phyloP scores from a whole-genome alignment of 1,140 invertebrate genomes.

The Megalonaias nervosa region DNA sequence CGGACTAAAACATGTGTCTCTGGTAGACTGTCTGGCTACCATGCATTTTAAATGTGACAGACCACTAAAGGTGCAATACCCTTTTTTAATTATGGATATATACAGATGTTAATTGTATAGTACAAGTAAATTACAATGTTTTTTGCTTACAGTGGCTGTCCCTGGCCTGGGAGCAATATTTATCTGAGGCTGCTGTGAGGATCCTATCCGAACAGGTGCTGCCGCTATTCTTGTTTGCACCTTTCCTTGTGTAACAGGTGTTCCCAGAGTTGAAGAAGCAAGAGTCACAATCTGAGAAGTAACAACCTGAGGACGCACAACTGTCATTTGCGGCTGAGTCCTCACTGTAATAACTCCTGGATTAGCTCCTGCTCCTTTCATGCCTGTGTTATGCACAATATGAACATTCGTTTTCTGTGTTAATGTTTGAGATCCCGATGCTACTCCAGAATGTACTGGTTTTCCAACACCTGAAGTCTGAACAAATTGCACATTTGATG shows the following conservation, averaged over 20 bases:
- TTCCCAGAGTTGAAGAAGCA: background rate
- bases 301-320: constrained; percentile 33
- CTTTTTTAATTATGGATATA: too few relatives aligned
- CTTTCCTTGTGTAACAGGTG: constrained; percentile 31
- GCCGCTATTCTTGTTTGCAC: constrained; percentile 35
- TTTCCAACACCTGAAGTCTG: too few relatives aligned
- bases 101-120: too few relatives aligned
- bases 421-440: constrained; percentile 22
- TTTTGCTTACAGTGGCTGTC: constrained; percentile 19
- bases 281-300: constrained; percentile 26
- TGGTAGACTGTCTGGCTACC: too few relatives aligned
- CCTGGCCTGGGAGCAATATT: constrained; percentile 37
- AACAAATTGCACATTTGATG: too few relatives aligned
- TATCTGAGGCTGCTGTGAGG: constrained; percentile 30
- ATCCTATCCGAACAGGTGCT: constrained; percentile 31
- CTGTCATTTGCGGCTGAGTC: constrained; percentile 26
- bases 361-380: constrained; percentile 28
- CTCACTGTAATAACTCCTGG: constrained; percentile 32
- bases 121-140: too few relatives aligned
- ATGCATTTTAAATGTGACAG: too few relatives aligned
- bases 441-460: too few relatives aligned
- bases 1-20: too few relatives aligned
- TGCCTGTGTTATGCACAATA: constrained; percentile 36
- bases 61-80: too few relatives aligned
- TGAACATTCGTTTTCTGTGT: constrained; percentile 38